A percentile compares a stretch with the other conserved stretches of the same genome.
Conservation (phyloP, 2,888 invertebrate species). For the Watsonalla cultraria region DNA sequence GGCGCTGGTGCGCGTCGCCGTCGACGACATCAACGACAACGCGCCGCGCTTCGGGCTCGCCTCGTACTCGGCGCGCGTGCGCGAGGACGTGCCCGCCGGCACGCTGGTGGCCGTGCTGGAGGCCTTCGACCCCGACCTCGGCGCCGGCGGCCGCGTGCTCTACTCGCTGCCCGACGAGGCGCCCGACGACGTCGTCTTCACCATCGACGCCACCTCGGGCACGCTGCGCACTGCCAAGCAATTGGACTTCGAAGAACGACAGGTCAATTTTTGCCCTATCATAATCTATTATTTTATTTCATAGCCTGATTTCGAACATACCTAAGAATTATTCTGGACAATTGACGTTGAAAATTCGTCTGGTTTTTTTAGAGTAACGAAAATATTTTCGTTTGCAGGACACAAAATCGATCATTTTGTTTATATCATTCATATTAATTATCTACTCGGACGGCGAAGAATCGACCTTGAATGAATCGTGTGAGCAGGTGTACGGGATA, state of each 20-base stretch:
- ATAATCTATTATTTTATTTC: no score
- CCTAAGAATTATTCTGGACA: no score
- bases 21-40: conserved; percentile 95
- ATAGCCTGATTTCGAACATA: background rate
- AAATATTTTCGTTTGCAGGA: no score
- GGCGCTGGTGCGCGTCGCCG: conserved; percentile 87
- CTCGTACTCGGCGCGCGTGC: conserved; percentile 87
- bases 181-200: conserved; percentile 84
- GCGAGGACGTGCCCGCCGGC: conserved; percentile 94
- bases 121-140: conserved; percentile 91
- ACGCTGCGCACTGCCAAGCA: conserved; percentile 87
- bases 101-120: conserved; percentile 91
- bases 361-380: no score
- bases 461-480: no score
- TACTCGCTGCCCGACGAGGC: conserved; percentile 87
- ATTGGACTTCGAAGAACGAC: conserved; percentile 93
- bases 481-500: conserved; percentile 85
- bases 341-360: no score
- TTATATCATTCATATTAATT: no score
- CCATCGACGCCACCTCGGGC: conserved; percentile 91
- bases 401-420: no score
- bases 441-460: no score
- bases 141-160: conserved; percentile 87
- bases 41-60: conserved; percentile 88
- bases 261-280: conserved; percentile 51